Base-by-base conservation (phyloP, 2,797 vertebrate genomes). In the Melanotaenia maccullochi region DNA sequence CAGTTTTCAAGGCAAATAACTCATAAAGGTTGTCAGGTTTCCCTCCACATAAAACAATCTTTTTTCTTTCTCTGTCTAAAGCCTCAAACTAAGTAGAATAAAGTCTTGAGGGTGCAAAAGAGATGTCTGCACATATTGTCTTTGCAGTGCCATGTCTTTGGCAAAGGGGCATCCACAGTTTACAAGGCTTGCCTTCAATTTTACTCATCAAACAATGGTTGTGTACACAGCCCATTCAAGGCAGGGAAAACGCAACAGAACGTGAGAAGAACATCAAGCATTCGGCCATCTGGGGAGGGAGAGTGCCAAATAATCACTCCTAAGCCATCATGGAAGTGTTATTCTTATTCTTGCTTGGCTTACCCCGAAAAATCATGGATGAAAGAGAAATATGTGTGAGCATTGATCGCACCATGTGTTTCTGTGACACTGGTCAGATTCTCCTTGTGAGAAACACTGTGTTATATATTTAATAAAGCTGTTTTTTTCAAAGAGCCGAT, bases 201-300 rank as follows among this genome's bases (percentile, higher is more conserved):
- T 95, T 94, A 90, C 93, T 95, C 93, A 86, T 94, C 93, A 95
- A 95, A 95, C 94, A 95, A 93, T 91, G 89, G 85, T 86, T 94
- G 92, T 94, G 93, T 94, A 94, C 92, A 93, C 87, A 94, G 92
- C 91, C 89, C 92, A 89, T 93, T 93, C 87, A 92, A 93, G 90
- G 83, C 89, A 82, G 88, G 83, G 87, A 92, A 92, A 93, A 93
- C 71, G 88, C 91, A 94, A 93, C 89, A 89, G 89, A 92, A 94
- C 93, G 93, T 94, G 93, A 95, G 92, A 92, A 90, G 93, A 95
- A 92, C 91, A 92, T 93, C 91, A 95, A 95, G 90, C 87, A 82
- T 90, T 79, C 3, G 84, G 88, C 93, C 93, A 93, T 95, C 93
- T 93, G 93, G 88, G 92, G 78, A 84, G 85, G 87, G 91, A 84